phyloP scores from a whole-genome alignment of 2,113 vertebrate species.

The Campylorhamphus procurvoides region DNA sequence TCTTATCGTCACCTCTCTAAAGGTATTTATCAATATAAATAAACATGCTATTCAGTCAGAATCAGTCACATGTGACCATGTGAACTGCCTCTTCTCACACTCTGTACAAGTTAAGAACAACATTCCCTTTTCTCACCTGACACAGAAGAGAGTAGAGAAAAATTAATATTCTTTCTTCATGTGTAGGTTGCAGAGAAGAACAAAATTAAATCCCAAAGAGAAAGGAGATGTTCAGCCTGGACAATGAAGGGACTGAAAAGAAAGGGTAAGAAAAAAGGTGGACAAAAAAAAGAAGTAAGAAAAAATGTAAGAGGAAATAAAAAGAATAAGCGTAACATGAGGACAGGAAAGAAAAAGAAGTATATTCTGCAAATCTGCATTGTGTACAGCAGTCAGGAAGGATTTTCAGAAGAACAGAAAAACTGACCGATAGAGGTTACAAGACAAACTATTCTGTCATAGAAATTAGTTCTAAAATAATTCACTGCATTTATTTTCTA shows the following conservation, averaged over 20 bases:
- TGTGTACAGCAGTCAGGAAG: neutral
- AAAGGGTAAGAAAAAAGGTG: neutral
- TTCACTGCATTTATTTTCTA: neutral
- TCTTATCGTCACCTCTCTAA: neutral
- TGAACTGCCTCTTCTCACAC: neutral
- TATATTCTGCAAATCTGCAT: neutral
- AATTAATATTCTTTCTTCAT: slow-evolving; percentile 43
- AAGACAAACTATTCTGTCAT: neutral
- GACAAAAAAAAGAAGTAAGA: neutral
- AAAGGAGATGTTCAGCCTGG: slow-evolving; percentile 35
- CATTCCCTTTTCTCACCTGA: slow-evolving; percentile 59
- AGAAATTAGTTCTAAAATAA: neutral
- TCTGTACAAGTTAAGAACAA: neutral
- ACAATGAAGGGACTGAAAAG: slow-evolving; percentile 42
- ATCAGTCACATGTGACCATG: neutral
- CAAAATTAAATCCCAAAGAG: slow-evolving; percentile 49
- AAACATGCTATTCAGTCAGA: neutral
- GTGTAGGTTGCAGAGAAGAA: slow-evolving; percentile 2
- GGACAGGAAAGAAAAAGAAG: neutral
- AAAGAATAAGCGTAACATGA: neutral
- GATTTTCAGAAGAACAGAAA: neutral
- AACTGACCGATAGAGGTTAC: neutral
- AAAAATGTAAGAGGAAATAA: neutral
- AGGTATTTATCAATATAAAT: neutral
- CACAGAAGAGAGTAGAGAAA: slow-evolving; percentile 38